phyloP scores from a whole-genome alignment of 1,140 invertebrate species.

The Eriocheir sinensis region DNA sequence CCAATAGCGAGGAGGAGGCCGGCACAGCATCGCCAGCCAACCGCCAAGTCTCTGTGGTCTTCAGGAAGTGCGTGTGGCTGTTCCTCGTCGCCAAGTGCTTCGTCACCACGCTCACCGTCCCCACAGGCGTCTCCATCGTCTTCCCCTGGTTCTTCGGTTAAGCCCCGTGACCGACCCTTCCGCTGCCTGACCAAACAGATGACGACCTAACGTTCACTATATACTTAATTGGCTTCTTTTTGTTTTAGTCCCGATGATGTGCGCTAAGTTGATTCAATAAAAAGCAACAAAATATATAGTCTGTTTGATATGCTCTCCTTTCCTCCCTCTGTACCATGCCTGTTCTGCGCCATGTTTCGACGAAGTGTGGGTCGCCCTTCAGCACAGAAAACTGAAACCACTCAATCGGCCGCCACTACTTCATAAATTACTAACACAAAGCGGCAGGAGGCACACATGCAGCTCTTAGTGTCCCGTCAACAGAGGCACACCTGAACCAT shows the following conservation, averaged over 20 bases:
- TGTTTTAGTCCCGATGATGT: background rate
- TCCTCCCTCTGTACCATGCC: too few relatives aligned
- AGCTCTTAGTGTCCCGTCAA: too few relatives aligned
- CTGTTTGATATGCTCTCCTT: too few relatives aligned
- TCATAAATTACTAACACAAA: too few relatives aligned
- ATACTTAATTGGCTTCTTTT: background rate
- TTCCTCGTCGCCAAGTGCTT: background rate
- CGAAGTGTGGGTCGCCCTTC: too few relatives aligned
- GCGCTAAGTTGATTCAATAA: background rate
- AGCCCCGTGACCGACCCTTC: background rate
- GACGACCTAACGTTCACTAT: background rate
- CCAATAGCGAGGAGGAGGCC: too few relatives aligned
- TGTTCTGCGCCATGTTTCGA: too few relatives aligned
- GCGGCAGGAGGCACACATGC: too few relatives aligned
- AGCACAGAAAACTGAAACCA: too few relatives aligned
- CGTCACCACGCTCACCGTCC: background rate
- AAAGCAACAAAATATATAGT: too few relatives aligned
- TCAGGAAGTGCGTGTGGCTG: background rate
- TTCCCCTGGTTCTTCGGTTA: background rate
- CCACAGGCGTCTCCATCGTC: background rate
- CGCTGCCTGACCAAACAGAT: background rate
- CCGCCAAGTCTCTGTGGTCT: background rate
- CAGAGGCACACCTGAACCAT: too few relatives aligned
- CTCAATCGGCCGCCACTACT: too few relatives aligned
- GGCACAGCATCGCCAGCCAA: background rate